Conservation (phyloP, 2,888 invertebrate genomes). For the Cryptus armator region DNA sequence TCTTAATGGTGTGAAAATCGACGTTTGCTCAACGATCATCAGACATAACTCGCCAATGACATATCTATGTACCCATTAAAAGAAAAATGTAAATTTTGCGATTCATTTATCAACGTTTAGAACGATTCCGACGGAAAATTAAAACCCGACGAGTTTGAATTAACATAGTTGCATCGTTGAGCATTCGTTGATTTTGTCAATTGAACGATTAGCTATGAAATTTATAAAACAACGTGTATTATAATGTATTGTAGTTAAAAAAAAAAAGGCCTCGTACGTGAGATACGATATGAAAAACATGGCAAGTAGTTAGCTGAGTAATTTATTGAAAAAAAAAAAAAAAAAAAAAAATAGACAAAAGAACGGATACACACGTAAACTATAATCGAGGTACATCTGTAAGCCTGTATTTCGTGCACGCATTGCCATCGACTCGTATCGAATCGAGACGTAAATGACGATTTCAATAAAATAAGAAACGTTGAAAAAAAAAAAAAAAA, state of each 20-base stretch:
- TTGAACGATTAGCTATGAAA: conserved; percentile 23
- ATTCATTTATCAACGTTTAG: conserved; percentile 19
- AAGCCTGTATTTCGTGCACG: conserved; percentile 52
- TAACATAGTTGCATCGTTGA: conserved; percentile 4
- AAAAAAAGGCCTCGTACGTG: conserved; percentile 60
- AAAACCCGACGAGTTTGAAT: not conserved
- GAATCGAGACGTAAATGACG: conserved; percentile 50
- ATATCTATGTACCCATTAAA: conserved; percentile 24
- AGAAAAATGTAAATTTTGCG: conserved; percentile 40
- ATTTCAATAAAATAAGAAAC: conserved; percentile 12
- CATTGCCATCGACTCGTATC: conserved; percentile 63
- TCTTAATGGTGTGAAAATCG: not conserved
- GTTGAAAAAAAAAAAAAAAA: conserved; percentile 10
- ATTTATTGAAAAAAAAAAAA: conserved; percentile 9
- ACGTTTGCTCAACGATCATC: conserved; percentile 13
- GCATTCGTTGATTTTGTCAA: not conserved
- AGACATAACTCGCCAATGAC: conserved; percentile 8
- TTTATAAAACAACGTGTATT: conserved; percentile 22
- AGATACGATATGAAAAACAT: conserved; percentile 13
- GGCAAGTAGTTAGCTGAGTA: conserved; percentile 17
- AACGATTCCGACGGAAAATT: not conserved
- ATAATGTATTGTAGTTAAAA: conserved; percentile 42
- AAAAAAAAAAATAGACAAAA: not conserved
- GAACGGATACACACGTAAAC: conserved; percentile 26
- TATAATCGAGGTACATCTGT: conserved; percentile 52